Base-by-base conservation (phyloP, 2,113 vertebrate genomes). In the Neogobius melanostomus region DNA sequence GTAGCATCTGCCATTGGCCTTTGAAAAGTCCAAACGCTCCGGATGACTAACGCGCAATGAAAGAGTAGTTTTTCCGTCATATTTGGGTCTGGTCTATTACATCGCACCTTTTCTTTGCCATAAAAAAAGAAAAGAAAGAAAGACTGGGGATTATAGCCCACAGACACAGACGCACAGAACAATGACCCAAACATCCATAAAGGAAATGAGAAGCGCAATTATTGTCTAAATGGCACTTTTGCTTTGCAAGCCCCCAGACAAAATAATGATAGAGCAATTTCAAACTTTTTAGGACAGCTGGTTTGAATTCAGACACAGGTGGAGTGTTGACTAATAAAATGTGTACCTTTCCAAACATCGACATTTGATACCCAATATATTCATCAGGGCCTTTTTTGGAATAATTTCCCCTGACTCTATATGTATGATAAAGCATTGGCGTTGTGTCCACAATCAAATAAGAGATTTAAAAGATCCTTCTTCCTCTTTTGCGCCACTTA, bases 21-120 rank as follows among this genome's bases (percentile, higher is more conserved):
- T 76, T 77, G 65, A 71, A 70, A 64, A 73, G 80, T 59, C 48
- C 63, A n/a, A 45, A 15, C 44, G 53, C 65, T 69, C 51, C 64
- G 69, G 68, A 80, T 85, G 80, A 83, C 75, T 81, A 77, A 85
- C 80, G 52, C 7, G n/a, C 68, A 66, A 73, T 47, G 68, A 42
- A 56, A 64, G 63, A 68, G 79, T 67, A 0, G 17, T 17, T 6
- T 72, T 59, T 14, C 21, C 61, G 68, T 70, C 69, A 76, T 54
- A 47, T 50, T 54, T 54, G 42, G 59, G 65, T 42, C 21, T 68
- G 60, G 57, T 12, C 56, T 47, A 49, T 77, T 71, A 72, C 50
- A 57, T 3, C 52, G 21, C 61, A n/a, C 8, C 68, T 43, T 69
- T 48, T n/a, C 48, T 68, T 64, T 68, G 53, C 68, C 57, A 28